phyloP scores from a whole-genome alignment of 1,140 invertebrate genomes.

The Listronotus bonariensis region DNA sequence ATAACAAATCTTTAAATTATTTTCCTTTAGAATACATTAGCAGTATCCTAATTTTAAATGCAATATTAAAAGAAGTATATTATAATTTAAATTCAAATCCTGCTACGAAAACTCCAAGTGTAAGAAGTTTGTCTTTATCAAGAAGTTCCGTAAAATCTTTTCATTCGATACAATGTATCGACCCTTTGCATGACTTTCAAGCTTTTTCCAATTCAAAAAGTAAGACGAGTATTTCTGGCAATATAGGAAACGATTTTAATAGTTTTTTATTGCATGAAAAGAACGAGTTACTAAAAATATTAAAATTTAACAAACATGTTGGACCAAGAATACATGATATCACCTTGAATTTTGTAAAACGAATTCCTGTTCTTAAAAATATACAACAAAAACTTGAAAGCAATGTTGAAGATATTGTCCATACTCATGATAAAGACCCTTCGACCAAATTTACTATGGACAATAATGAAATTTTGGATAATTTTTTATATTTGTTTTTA shows the following conservation, averaged over 20 bases:
- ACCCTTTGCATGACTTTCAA: conserved; percentile 9
- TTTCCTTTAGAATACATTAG: conserved; percentile 29
- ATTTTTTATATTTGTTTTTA: conserved; percentile 35
- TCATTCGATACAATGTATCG: conserved; percentile 12
- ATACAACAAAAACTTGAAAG: neutral
- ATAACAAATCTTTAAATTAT: conserved; percentile 29
- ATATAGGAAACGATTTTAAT: neutral
- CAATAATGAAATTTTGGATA: conserved; percentile 8
- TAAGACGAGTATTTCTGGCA: neutral
- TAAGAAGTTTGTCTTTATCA: neutral
- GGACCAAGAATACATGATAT: conserved; percentile 13
- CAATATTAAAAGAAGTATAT: conserved; percentile 30
- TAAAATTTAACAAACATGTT: conserved; percentile 28
- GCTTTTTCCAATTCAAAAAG: neutral
- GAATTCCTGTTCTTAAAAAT: conserved; percentile 3
- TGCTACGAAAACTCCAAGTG: neutral
- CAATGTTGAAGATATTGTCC: conserved; percentile 18
- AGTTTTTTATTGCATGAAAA: conserved; percentile 27
- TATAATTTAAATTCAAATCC: conserved; percentile 3
- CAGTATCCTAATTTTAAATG: conserved; percentile 16
- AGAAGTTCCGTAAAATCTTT: conserved; percentile 3
- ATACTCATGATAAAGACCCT: conserved; percentile 34
- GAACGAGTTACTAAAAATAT: conserved; percentile 14
- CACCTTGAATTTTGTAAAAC: conserved; percentile 11
- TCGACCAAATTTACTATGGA: neutral